Conservation (phyloP, 1,140 invertebrate species). For the Pteromalus puparum region DNA sequence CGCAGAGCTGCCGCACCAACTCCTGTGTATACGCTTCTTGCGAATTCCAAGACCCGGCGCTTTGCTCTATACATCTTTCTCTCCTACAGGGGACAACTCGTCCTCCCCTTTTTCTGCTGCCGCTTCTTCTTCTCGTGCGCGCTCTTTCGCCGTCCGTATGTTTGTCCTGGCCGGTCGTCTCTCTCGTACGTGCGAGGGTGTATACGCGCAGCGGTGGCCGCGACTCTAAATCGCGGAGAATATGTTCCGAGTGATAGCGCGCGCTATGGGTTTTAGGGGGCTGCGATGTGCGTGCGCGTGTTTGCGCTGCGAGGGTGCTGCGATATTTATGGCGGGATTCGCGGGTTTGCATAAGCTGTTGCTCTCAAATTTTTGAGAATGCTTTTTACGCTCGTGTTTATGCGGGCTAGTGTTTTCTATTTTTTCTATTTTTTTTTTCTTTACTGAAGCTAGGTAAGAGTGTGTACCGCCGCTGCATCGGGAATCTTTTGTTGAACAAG, state of each 20-base stretch:
- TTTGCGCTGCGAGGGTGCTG: neutral
- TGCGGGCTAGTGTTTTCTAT: neutral
- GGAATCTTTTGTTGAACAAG: too few relatives aligned
- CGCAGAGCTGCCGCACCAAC: neutral
- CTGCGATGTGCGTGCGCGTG: neutral
- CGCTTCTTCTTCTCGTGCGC: neutral
- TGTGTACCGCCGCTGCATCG: too few relatives aligned
- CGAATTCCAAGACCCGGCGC: slow-evolving; percentile 10
- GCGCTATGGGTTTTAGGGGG: neutral
- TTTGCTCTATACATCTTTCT: neutral
- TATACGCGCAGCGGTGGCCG: neutral
- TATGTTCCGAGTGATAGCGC: slow-evolving; percentile 10
- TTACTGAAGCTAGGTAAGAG: too few relatives aligned
- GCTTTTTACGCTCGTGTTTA: neutral
- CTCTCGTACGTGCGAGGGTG: neutral
- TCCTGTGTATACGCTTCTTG: slow-evolving; percentile 1
- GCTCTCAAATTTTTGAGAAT: neutral
- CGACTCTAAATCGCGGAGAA: slow-evolving; percentile 25
- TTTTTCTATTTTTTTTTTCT: neutral
- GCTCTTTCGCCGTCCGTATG: neutral
- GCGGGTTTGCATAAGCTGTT: slow-evolving; percentile 6
- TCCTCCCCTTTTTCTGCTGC: neutral
- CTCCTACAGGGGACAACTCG: neutral
- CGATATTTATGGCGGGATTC: slow-evolving; percentile 1
- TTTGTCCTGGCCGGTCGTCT: neutral